Conservation (phyloP, 64 coral and sea anemone genomes). For the Montipora efflorescens region DNA sequence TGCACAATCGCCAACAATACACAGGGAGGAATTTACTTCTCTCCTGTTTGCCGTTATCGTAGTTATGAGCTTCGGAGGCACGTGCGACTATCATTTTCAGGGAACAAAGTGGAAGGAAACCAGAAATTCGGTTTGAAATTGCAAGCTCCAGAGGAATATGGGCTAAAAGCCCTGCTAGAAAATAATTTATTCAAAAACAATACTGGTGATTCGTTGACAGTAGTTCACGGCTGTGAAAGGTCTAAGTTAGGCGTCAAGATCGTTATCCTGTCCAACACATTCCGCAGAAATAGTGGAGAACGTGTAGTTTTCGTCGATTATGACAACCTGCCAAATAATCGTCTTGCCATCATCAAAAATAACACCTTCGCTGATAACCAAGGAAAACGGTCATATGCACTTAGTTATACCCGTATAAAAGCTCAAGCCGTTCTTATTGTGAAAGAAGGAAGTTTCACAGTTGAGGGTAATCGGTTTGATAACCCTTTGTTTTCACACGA, state of each 20-base stretch:
- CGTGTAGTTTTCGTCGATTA: constrained; percentile 65
- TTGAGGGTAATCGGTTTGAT: constrained; percentile 65
- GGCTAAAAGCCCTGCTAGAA: constrained; percentile 24
- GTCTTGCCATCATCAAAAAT: neutral
- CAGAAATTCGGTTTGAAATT: constrained; percentile 46
- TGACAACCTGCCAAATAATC: neutral
- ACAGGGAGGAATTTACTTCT: constrained; percentile 30
- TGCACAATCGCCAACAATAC: constrained; percentile 64
- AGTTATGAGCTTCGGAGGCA: constrained; percentile 4
- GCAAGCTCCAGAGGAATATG: constrained; percentile 7
- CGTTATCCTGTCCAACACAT: constrained; percentile 23
- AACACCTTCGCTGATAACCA: constrained; percentile 62
- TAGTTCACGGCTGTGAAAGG: neutral
- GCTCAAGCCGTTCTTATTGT: constrained; percentile 48
- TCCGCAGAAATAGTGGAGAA: constrained; percentile 58
- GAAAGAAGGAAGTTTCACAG: constrained; percentile 56
- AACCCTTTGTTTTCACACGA: constrained; percentile 40
- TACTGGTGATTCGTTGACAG: constrained; percentile 37
- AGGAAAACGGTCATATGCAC: neutral
- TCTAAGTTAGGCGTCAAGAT: constrained; percentile 29
- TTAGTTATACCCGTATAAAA: constrained; percentile 32
- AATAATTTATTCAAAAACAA: constrained; percentile 69
- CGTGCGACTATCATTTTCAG: constrained; percentile 22
- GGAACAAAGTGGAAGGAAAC: constrained; percentile 57
- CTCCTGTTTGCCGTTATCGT: neutral